Percentiles rank a stretch among this genome's conserved stretches.
phyloP scores from a whole-genome alignment of 2,888 invertebrate genomes.

The Graphium colonna region DNA sequence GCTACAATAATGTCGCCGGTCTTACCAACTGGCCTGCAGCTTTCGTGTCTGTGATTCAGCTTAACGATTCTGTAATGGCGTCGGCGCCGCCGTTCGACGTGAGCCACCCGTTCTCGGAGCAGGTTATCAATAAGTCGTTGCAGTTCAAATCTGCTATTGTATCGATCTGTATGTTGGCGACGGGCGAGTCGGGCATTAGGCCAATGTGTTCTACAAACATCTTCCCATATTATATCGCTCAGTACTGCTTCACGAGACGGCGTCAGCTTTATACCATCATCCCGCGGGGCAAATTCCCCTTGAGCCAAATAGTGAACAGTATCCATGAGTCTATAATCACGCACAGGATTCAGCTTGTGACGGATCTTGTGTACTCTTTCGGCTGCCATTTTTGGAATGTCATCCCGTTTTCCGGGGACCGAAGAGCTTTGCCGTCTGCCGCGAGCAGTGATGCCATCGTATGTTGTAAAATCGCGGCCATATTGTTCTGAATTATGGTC shows the following conservation, averaged over 20 bases:
- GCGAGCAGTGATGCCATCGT: conserved; percentile 69
- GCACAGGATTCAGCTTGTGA: conserved; percentile 68
- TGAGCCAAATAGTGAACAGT: conserved; percentile 74
- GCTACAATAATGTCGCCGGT: conserved; percentile 74
- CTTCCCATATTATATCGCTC: conserved; percentile 74
- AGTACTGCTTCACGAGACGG: conserved; percentile 71
- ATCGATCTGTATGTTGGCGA: conserved; percentile 52
- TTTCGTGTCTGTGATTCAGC: conserved; percentile 67
- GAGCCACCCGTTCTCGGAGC: conserved; percentile 65
- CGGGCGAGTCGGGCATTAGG: conserved; percentile 64
- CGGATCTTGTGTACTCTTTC: conserved; percentile 70
- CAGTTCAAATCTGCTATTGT: conserved; percentile 56
- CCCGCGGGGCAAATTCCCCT: conserved; percentile 72
- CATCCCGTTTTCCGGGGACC: conserved; percentile 64
- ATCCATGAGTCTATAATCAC: conserved; percentile 72
- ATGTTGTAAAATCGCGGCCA: conserved; percentile 67
- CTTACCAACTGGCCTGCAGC: conserved; percentile 61
- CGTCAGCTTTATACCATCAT: conserved; percentile 71
- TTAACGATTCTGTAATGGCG: conserved; percentile 73
- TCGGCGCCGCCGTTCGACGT: conserved; percentile 63
- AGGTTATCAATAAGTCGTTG: conserved; percentile 68
- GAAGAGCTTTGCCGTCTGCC: conserved; percentile 66
- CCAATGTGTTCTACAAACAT: conserved; percentile 74
- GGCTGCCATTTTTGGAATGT: conserved; percentile 60
- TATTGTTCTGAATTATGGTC: conserved; percentile 73